Conservation (phyloP, 2,113 vertebrate genomes). For the Maccullochella peelii region DNA sequence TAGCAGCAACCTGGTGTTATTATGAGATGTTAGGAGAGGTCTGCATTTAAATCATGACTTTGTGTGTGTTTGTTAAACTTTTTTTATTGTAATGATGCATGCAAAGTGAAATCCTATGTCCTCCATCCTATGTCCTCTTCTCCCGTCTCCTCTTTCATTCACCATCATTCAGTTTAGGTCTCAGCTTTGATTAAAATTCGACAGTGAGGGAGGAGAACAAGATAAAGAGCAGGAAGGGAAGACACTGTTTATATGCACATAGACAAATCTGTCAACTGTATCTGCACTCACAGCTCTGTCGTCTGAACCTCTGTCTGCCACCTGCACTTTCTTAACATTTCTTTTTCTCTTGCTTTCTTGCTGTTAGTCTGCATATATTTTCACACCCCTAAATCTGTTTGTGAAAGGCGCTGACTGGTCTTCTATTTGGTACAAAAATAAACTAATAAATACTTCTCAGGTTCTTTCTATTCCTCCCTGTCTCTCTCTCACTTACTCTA, state of each 20-base stretch:
- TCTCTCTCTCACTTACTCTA: not conserved
- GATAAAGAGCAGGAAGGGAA: not conserved
- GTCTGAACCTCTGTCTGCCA: slow-evolving; percentile 2
- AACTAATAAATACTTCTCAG: not conserved
- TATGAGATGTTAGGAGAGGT: not conserved
- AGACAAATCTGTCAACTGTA: not conserved
- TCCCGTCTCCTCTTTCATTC: not conserved
- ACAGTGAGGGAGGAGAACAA: not conserved
- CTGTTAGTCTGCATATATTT: not conserved
- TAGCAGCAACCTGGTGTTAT: not conserved
- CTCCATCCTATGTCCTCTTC: too few relatives aligned
- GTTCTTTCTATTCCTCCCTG: not conserved
- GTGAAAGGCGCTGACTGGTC: not conserved
- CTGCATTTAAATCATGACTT: not conserved
- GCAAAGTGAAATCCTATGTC: not conserved
- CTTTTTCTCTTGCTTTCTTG: not conserved
- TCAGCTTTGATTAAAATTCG: slow-evolving; percentile 5
- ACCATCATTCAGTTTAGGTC: not conserved
- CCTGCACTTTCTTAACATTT: not conserved
- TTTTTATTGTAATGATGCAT: not conserved
- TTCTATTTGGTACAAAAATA: not conserved
- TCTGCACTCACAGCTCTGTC: not conserved
- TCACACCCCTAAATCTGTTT: not conserved
- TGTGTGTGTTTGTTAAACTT: not conserved
- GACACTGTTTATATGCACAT: not conserved